Base-by-base conservation (phyloP, 2,797 vertebrate genomes). In the Jordanella pulchra region DNA sequence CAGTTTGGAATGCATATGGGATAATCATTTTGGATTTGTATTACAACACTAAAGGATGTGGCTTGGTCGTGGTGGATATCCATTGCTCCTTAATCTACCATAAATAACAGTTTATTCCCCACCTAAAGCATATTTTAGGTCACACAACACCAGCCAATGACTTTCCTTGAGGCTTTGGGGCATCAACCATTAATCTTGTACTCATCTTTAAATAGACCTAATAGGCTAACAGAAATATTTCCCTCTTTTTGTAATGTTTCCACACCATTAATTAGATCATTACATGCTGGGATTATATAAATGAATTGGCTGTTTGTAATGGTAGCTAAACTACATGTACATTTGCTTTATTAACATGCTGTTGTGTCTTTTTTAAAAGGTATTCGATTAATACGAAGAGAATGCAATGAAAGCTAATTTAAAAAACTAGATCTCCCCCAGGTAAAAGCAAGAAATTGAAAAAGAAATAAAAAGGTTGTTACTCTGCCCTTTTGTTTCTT, bases 311-410 rank as follows among this genome's bases (percentile, higher is more conserved):
- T 93, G 85, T 92, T 86, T 76, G 86, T 90, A 92, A 86, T 79
- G 78, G 91, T 91, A 89, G 88, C 84, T 93, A 79, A 91, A 89
- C 83, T 89, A 90, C 85, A 71, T 95, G 93, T 94, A 93, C 72
- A 93, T 93, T 78, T 74, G 80, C 90, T 87, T 89, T 89, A 86
- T 86, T 86, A 84, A 80, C 53, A 71, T 80, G 73, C 76, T 77
- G 68, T 80, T 70, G 70, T 80, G 71, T 80, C 79, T 91, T 90
- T 81, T 91, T 90, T 91, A 79, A 76, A 86, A 79, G 80, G 76
- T 28, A 51, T 74, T 80, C 77, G 79, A 83, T 58, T 89, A 80
- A 86, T 87, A 79, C 83, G 89, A 76, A 66, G 77, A 88, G 77
- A 90, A 81, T 88, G 85, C 82, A 75, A 90, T 86, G 85, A 87